These are phyloP conservation scores for Pachycephala philippinensis DNA, from an alignment of 2,113 vertebrate species.

Conservation along the genomic window DNA sequence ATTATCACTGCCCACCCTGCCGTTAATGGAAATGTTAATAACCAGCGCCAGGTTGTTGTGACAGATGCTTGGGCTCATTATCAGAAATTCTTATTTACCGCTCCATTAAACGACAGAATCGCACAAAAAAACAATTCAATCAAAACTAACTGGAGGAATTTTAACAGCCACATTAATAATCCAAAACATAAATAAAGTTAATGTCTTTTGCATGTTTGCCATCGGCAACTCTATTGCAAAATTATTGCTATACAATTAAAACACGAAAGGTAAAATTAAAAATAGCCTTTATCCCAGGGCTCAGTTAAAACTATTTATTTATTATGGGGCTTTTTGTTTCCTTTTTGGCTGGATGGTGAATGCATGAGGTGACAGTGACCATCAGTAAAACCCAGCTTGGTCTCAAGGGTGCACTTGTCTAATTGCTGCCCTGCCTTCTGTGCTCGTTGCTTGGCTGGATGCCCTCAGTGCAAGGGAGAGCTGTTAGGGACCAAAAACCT, in stretches of 20 bases:
- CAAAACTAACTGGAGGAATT: constrained; percentile 81
- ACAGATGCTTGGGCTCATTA: constrained; percentile 86
- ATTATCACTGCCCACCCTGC: constrained; percentile 76
- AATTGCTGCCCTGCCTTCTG: neutral
- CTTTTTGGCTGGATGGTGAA: neutral
- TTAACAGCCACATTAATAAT: constrained; percentile 80
- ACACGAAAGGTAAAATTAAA: constrained; percentile 49
- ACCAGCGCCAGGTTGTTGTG: constrained; percentile 80
- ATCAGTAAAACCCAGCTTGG: neutral
- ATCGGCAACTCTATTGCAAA: constrained; percentile 59
- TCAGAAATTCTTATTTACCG: constrained; percentile 90
- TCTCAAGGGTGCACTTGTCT: neutral
- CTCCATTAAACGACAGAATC: constrained; percentile 86
- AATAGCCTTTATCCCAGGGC: neutral
- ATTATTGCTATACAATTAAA: constrained; percentile 69
- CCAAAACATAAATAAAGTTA: constrained; percentile 80
- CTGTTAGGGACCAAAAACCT: neutral
- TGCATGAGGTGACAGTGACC: neutral
- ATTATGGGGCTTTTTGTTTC: neutral
- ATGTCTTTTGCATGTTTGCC: constrained; percentile 73
- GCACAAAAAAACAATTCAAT: constrained; percentile 78
- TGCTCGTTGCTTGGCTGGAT: accelerated
- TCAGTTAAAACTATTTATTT: neutral
- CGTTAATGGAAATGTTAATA: constrained; percentile 86
- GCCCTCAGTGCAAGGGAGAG: accelerated